Conservation (phyloP, 1,140 invertebrate species). For the Halesus radiatus region DNA sequence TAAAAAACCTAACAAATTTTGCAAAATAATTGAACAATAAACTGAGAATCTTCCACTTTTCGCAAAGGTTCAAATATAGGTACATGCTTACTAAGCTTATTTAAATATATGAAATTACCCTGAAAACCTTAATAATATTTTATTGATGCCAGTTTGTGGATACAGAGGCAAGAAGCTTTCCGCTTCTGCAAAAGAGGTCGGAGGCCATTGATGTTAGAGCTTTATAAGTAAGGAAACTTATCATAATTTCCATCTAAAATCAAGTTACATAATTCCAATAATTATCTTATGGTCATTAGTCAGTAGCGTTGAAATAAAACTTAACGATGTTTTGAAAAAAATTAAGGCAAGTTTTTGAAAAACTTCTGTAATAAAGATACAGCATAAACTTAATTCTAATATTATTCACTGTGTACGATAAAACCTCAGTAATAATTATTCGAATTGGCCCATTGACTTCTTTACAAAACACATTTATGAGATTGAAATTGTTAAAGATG, state of each 20-base stretch:
- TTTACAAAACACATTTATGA: constrained; percentile 6
- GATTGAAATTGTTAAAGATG: not conserved
- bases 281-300: not conserved
- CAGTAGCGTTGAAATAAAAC: constrained; percentile 6
- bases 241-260: not conserved
- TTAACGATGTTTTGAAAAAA: constrained; percentile 11
- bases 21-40: too few species aligned
- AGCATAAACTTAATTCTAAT: constrained; percentile 4
- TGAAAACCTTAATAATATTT: too few species aligned
- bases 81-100: too few species aligned
- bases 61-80: too few species aligned
- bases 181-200: too few species aligned
- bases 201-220: too few species aligned
- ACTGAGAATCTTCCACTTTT: too few species aligned
- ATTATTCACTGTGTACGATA: not conserved
- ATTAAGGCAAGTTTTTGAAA: not conserved
- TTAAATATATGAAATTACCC: too few species aligned
- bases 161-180: too few species aligned
- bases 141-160: too few species aligned
- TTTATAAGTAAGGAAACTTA: too few species aligned
- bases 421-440: not conserved
- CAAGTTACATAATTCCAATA: not conserved
- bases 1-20: too few species aligned
- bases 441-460: not conserved
- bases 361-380: not conserved